Percentiles rank a stretch among this genome's conserved stretches.
These are phyloP conservation scores for Drosophila orosa DNA, from an alignment of 1,140 invertebrate genomes.

Conservation along the genomic window DNA sequence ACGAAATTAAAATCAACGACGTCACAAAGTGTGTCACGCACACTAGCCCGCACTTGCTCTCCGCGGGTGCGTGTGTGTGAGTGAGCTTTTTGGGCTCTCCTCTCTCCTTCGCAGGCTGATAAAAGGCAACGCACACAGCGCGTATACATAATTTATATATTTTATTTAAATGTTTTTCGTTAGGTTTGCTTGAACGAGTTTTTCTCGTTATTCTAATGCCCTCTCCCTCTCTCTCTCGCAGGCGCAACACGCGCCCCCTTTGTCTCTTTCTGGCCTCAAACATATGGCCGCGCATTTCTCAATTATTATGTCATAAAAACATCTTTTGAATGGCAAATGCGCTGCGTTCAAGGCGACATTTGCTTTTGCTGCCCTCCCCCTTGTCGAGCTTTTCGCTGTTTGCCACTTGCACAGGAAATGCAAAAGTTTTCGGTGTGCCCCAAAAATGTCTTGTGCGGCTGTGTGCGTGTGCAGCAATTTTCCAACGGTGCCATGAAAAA, in stretches of 20 bases:
- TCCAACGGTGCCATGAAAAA: conserved; percentile 75
- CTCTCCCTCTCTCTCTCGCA: neutral
- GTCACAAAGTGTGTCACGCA: conserved; percentile 82
- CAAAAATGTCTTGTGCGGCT: conserved; percentile 54
- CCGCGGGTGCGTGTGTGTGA: neutral
- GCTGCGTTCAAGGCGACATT: conserved; percentile 59
- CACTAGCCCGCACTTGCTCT: conserved; percentile 7
- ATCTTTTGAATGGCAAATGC: conserved; percentile 56
- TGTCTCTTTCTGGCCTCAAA: conserved; percentile 13
- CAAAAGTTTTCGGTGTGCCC: conserved; percentile 64
- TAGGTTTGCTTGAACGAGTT: conserved; percentile 71
- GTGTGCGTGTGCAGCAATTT: conserved; percentile 64
- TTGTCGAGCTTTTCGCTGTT: conserved; percentile 32
- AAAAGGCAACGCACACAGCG: conserved; percentile 71
- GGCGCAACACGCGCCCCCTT: neutral
- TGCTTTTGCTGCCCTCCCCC: conserved; percentile 19
- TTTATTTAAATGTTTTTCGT: conserved; percentile 73
- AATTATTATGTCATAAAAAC: conserved; percentile 75
- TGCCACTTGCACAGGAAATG: conserved; percentile 66
- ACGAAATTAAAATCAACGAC: conserved; percentile 80
- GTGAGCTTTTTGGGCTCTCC: conserved; percentile 60
- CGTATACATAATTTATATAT: conserved; percentile 77
- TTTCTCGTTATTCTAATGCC: conserved; percentile 64
- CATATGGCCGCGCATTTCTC: conserved; percentile 48
- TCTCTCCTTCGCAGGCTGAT: conserved; percentile 48